phyloP scores from a whole-genome alignment of 2,113 vertebrate genomes.

The Larimichthys polyactis region DNA sequence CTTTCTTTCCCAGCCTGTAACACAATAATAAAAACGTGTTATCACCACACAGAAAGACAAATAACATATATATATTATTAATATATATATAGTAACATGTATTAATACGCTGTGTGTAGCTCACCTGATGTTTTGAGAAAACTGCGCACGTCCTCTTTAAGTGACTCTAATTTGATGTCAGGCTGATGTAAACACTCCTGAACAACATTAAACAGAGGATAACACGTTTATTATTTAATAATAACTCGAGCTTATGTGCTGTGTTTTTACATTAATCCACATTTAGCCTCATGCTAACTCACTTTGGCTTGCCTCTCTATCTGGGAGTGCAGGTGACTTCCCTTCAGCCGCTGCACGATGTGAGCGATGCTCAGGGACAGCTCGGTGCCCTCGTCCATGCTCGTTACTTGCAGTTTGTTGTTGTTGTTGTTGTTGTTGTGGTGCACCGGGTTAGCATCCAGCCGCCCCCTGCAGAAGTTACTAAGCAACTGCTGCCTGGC shows the following conservation, averaged over 20 bases:
- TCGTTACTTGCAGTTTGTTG: conserved; percentile 32
- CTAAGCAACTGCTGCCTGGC: conserved; percentile 75
- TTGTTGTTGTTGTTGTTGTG: no score
- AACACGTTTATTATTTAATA: background rate
- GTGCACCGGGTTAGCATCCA: conserved; percentile 32
- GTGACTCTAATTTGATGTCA: conserved; percentile 92
- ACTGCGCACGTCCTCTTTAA: conserved; percentile 94
- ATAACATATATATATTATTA: no score
- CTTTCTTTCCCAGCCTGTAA: conserved; percentile 95
- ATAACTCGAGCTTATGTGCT: accelerated
- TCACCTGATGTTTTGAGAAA: conserved; percentile 93
- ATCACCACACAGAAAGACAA: no score
- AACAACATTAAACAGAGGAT: background rate
- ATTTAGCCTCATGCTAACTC: conserved; percentile 81
- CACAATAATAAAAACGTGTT: background rate
- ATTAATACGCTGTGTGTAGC: background rate
- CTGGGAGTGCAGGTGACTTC: conserved; percentile 91
- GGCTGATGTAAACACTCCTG: conserved; percentile 94
- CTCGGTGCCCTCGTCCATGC: conserved; percentile 87
- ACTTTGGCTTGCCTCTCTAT: conserved; percentile 96
- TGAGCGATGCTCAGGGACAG: conserved; percentile 90
- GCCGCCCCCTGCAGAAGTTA: conserved; percentile 60
- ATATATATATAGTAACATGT: no score
- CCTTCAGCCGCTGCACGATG: conserved; percentile 91
- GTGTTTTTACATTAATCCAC: background rate